Evolutionary conservation across 2,888 invertebrate genomes (phyloP), one percentile per base, ranked within the genome.

Genomic region (Ennomos quercinarius): DNA sequence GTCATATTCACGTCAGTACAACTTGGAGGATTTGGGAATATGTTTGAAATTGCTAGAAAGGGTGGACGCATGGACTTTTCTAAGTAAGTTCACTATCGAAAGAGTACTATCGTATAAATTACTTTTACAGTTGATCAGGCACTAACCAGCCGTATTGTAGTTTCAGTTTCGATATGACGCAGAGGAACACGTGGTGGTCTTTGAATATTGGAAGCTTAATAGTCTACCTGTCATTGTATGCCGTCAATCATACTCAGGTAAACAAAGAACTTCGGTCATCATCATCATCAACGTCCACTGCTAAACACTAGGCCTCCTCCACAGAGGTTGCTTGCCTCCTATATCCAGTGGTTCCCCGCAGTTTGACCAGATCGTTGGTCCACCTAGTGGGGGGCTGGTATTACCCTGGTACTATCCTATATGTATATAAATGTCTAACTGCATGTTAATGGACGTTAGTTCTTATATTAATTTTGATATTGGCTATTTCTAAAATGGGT

Each of bases 111-210:
- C 27, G 27, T 27, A 27, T 13, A 17, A 17, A 17, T 9, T 42
- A 9, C n/a, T 10, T 8, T 8, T 10, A 4, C 10, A 27, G 27
- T 34, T 45, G 5, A 38, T 44, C n/a, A 36, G 12, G 10, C 8
- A 43, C 11, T 46, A 40, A 53, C 45, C 44, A 45, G n/a, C 10
- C n/a, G 12, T 6, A 27, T 27, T 48, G 10, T 72, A 97, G 97
- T 84, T 94, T 96, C 72, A 95, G 95, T 75, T 72, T 94, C 2
- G 96, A 98, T 88, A 97, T 97, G 9, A 97, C 97, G 0, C 94
- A 95, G 50, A 93, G 98, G 11, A 96, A 97, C 70, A 96, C 97
- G 0, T 96, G 97, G 95, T 97, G 96, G 94, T 95, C 96, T 0
- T 91, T 97, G 34, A 87, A 94, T 8, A 92, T 98, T 45, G 98